These are phyloP conservation scores for Thereva nobilitata DNA, from an alignment of 2,888 invertebrate species.

Conservation along the genomic window DNA sequence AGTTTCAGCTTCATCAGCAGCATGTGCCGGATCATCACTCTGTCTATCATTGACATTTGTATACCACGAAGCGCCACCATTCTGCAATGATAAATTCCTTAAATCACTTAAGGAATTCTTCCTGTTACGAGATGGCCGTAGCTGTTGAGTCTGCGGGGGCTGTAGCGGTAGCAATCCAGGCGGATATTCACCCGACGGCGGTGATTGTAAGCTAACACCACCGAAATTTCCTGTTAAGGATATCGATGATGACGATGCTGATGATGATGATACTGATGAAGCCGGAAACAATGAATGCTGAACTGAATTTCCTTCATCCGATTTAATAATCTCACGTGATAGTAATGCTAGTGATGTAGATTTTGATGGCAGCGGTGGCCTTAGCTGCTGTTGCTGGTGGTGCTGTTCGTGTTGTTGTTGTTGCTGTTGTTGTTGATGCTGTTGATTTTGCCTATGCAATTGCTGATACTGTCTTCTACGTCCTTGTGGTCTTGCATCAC, in stretches of 20 bases:
- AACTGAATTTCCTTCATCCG: conserved; percentile 18
- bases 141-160: conserved; percentile 7
- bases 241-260: conserved; percentile 6
- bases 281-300: conserved; percentile 2
- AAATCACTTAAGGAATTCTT: conserved; percentile 35
- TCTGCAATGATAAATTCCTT: conserved; percentile 28
- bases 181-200: conserved; percentile 27
- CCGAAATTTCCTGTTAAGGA: conserved; percentile 16
- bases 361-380: neutral
- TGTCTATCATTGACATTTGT: conserved; percentile 31
- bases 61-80: conserved; percentile 13
- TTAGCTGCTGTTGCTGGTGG: conserved; percentile 11
- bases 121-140: conserved; percentile 28
- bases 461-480: neutral
- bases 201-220: conserved; percentile 20
- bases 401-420: conserved; percentile 1
- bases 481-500: no score
- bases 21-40: conserved; percentile 38
- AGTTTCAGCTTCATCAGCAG: conserved; percentile 8
- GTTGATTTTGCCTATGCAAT: neutral
- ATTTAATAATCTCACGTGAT: conserved; percentile 9
- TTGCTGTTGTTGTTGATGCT: conserved; percentile 10
- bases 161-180: conserved; percentile 11
- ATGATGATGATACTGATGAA: neutral
- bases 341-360: neutral